Conservation (phyloP, 2,797 vertebrate genomes). For the Malacoraja senta region DNA sequence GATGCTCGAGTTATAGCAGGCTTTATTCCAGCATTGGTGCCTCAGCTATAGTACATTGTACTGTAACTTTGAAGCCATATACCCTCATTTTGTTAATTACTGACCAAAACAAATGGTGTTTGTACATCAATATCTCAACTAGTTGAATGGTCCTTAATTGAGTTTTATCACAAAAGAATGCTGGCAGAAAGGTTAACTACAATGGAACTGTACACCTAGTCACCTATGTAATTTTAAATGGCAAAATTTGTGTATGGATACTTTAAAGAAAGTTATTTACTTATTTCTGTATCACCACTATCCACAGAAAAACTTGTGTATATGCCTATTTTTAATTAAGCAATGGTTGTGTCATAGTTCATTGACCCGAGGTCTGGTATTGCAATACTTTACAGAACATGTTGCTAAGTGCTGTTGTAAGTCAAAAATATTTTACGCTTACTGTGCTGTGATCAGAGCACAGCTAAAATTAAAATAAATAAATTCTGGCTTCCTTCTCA, state of each 20-base stretch:
- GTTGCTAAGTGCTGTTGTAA: slow-evolving; percentile 90
- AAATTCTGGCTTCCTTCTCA: slow-evolving; percentile 48
- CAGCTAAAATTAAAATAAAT: slow-evolving; percentile 84
- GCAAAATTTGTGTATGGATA: slow-evolving; percentile 57
- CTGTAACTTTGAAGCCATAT: slow-evolving; percentile 44
- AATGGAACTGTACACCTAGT: slow-evolving; percentile 49
- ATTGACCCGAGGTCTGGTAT: slow-evolving; percentile 85
- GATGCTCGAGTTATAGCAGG: slow-evolving; percentile 55
- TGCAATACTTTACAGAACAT: slow-evolving; percentile 77
- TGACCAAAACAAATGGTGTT: slow-evolving; percentile 52
- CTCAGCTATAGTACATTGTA: slow-evolving; percentile 42
- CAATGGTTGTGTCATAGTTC: slow-evolving; percentile 83
- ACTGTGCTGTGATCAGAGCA: slow-evolving; percentile 87
- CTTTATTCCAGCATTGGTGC: slow-evolving; percentile 52
- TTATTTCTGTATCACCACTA: slow-evolving; percentile 55
- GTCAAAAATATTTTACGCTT: slow-evolving; percentile 88
- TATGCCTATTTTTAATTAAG: slow-evolving; percentile 71
- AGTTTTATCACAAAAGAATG: slow-evolving; percentile 47
- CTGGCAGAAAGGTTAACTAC: slow-evolving; percentile 28
- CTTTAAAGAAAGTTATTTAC: slow-evolving; percentile 49
- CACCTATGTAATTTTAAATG: slow-evolving; percentile 58
- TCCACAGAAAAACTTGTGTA: slow-evolving; percentile 66
- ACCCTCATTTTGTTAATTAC: slow-evolving; percentile 46
- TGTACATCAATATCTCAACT: slow-evolving; percentile 65
- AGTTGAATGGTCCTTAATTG: slow-evolving; percentile 58